Evolutionary conservation across 2,113 vertebrate species (phyloP).

Genomic region (Conger conger): DNA sequence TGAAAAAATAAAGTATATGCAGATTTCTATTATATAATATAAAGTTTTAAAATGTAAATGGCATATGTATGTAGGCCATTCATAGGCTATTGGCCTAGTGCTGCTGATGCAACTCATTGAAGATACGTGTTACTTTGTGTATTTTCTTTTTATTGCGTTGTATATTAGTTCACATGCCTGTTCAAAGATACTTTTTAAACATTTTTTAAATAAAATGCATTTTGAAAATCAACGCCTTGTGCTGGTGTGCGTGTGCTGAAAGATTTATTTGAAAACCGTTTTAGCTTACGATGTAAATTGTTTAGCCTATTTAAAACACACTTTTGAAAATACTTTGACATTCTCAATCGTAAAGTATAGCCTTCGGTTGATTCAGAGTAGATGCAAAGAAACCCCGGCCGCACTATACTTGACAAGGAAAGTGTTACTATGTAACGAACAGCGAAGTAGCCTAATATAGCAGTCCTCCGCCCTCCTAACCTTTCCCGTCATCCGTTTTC

Average conservation of each 20-base stretch:
- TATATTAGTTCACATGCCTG: conserved; percentile 44
- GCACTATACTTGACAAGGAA: background rate
- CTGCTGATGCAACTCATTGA: conserved; percentile 23
- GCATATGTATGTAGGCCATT: conserved; percentile 44
- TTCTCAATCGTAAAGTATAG: background rate
- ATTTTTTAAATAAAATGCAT: conserved; percentile 55
- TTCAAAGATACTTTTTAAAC: conserved; percentile 53
- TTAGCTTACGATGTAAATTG: background rate
- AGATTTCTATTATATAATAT: conserved; percentile 63
- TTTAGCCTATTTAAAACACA: no score
- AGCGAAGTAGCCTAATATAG: background rate
- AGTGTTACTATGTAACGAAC: background rate
- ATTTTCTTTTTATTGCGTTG: conserved; percentile 45
- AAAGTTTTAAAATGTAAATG: conserved; percentile 52
- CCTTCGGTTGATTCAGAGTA: background rate
- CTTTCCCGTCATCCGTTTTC: background rate
- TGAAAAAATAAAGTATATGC: conserved; percentile 56
- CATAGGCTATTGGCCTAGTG: conserved; percentile 30
- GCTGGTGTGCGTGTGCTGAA: background rate
- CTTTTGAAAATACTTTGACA: no score
- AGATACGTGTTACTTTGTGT: conserved; percentile 9
- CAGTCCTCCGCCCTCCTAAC: background rate
- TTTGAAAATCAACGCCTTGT: background rate
- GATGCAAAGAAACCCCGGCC: background rate
- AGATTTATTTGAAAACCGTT: background rate